Percentiles rank a stretch among this genome's conserved stretches.
Conservation (phyloP, 2,888 invertebrate genomes). For the Tiliacea citrago region DNA sequence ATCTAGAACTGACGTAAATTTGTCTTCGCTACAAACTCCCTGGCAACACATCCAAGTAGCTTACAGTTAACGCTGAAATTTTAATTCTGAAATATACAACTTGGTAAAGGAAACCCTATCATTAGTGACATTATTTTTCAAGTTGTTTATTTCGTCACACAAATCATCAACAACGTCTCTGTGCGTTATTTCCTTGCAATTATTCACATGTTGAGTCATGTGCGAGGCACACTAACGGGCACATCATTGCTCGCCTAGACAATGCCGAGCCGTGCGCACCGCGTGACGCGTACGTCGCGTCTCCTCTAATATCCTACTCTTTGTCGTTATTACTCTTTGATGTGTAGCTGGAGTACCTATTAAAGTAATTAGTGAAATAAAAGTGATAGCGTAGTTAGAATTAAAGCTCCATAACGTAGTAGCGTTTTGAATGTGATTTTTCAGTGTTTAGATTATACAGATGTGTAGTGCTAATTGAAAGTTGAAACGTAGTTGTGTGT, state of each 20-base stretch:
- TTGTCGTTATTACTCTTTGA: conserved; percentile 34
- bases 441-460: background rate
- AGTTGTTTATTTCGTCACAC: background rate
- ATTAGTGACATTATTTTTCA: background rate
- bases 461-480: conserved; percentile 4
- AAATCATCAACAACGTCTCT: conserved; percentile 5
- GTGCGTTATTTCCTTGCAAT: conserved; percentile 31
- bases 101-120: background rate
- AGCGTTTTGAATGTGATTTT: conserved; percentile 4
- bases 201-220: conserved; percentile 56
- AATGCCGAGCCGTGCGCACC: conserved; percentile 54
- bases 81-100: background rate
- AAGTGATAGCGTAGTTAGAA: conserved; percentile 25
- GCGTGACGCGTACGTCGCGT: conserved; percentile 54
- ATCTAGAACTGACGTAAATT: conserved; percentile 12
- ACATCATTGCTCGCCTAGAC: conserved; percentile 51
- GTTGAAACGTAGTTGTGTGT: conserved; percentile 32
- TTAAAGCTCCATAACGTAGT: conserved; percentile 5
- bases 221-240: conserved; percentile 37
- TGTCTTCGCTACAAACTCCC: background rate
- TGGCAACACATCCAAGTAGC: background rate
- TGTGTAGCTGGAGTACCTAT: conserved; percentile 17
- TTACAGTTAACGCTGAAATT: background rate
- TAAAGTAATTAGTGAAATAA: conserved; percentile 34
- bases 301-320: conserved; percentile 42